phyloP scores from a whole-genome alignment of 2,888 invertebrate species.

The Seira sanloemensis region DNA sequence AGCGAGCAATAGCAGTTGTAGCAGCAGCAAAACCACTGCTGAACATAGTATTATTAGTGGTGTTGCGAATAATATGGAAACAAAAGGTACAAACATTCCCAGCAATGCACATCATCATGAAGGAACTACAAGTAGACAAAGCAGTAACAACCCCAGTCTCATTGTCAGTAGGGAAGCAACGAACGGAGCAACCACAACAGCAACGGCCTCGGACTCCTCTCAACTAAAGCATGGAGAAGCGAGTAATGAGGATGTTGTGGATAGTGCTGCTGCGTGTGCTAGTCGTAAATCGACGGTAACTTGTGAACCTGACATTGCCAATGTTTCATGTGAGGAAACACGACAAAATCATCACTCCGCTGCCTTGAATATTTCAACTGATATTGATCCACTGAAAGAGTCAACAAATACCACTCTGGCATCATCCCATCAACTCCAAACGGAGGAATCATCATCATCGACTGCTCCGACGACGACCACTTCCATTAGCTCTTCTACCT shows the following conservation, averaged over 20 bases:
- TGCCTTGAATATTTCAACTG: not conserved
- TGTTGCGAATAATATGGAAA: constrained; percentile 58
- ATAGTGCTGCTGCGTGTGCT: not conserved
- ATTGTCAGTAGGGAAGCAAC: constrained; percentile 32
- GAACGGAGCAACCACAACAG: constrained; percentile 25
- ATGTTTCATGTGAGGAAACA: not conserved
- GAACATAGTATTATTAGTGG: constrained; percentile 23
- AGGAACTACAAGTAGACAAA: constrained; percentile 11
- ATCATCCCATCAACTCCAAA: not conserved
- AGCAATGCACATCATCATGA: constrained; percentile 48
- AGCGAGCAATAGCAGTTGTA: not conserved
- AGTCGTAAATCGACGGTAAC: not conserved
- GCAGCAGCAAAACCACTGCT: constrained; percentile 10
- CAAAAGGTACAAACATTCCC: constrained; percentile 60
- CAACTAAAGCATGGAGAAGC: not conserved
- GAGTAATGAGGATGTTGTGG: not conserved
- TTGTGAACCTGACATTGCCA: constrained; percentile 12
- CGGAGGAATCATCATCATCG: not conserved
- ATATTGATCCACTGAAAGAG: constrained; percentile 50
- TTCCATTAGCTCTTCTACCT: not conserved
- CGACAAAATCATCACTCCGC: not conserved
- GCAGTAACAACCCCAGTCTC: constrained; percentile 11
- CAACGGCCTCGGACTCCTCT: constrained; percentile 19
- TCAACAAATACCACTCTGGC: constrained; percentile 31
- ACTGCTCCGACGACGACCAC: not conserved